These are phyloP conservation scores for Hololepta plana DNA, from an alignment of 2,888 invertebrate genomes.

Conservation along the genomic window DNA sequence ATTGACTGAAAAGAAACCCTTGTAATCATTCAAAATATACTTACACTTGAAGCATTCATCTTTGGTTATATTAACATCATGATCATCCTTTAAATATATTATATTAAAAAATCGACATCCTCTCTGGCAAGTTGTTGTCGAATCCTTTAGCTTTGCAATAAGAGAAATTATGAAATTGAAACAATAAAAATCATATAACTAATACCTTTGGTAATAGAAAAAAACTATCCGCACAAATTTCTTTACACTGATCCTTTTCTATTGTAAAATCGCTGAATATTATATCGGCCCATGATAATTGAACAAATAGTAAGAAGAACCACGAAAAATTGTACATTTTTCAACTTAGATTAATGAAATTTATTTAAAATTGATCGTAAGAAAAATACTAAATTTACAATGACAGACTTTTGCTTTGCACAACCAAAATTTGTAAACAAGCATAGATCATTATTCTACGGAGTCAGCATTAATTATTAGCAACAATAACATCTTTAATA, in stretches of 20 bases:
- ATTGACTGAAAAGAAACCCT: neutral
- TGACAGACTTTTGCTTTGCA: no score
- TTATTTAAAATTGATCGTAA: no score
- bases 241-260: conserved; percentile 8
- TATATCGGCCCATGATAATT: neutral
- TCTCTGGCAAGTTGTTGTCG: conserved; percentile 18
- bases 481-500: no score
- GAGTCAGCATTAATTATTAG: no score
- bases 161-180: conserved; percentile 1
- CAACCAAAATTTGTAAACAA: no score
- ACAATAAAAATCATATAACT: conserved; percentile 1
- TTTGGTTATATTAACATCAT: conserved; percentile 16
- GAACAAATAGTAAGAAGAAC: no score
- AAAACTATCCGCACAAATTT: conserved; percentile 9
- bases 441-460: no score
- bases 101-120: conserved; percentile 21
- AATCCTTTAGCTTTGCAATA: conserved; percentile 13
- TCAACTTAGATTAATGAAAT: no score
- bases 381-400: no score
- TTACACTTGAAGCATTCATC: conserved; percentile 20
- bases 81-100: conserved; percentile 17
- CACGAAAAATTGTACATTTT: no score
- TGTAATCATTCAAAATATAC: no score
- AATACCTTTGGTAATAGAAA: conserved; percentile 9
- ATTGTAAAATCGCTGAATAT: neutral